phyloP scores from a whole-genome alignment of 2,888 invertebrate species.

The Troglohyphantes excavatus region DNA sequence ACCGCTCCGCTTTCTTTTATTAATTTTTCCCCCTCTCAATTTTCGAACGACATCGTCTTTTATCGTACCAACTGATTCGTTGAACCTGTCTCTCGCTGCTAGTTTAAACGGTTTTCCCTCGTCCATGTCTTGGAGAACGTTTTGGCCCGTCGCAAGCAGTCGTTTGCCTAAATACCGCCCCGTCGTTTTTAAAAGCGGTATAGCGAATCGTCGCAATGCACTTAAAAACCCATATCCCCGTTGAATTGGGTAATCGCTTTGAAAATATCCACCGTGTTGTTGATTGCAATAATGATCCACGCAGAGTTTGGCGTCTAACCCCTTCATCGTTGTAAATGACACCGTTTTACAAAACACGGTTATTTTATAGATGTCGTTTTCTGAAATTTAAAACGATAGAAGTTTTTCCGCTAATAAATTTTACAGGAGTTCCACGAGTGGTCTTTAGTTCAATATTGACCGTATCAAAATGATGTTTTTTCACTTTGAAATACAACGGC shows the following conservation, averaged over 20 bases:
- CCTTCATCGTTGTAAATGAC: no score
- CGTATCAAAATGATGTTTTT: constrained; percentile 15
- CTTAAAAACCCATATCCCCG: no score
- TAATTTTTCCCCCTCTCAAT: neutral
- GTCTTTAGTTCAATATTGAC: neutral
- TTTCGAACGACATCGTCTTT: neutral
- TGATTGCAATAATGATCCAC: no score
- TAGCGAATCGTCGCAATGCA: neutral
- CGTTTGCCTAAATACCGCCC: constrained; percentile 19
- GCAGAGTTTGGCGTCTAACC: no score
- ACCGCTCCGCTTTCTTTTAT: neutral
- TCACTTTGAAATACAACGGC: neutral
- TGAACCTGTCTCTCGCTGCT: neutral
- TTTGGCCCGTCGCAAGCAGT: neutral
- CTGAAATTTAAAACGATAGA: neutral
- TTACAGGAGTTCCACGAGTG: neutral
- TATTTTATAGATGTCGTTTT: neutral
- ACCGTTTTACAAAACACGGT: neutral
- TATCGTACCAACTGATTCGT: neutral
- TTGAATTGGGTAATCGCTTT: no score
- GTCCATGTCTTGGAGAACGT: neutral
- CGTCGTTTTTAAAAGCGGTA: neutral
- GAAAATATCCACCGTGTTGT: no score
- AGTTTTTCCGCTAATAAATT: neutral
- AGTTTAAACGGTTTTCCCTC: neutral